phyloP scores from a whole-genome alignment of 2,797 vertebrate genomes.

The Monodelphis domestica region DNA sequence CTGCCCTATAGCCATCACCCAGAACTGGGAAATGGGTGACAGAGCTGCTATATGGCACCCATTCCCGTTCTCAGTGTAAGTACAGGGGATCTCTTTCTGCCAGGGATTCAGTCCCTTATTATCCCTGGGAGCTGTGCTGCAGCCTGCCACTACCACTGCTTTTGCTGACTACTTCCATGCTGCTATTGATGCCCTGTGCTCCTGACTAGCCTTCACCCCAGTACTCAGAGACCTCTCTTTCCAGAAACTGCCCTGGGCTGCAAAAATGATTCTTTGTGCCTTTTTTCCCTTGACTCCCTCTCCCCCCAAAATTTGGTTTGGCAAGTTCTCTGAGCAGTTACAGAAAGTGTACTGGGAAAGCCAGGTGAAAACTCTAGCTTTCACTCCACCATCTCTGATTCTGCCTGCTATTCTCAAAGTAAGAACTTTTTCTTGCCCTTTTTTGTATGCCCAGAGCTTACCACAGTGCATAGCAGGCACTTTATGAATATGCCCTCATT shows the following conservation, averaged over 20 bases:
- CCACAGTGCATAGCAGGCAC: background rate
- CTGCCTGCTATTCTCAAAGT: background rate
- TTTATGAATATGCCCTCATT: background rate
- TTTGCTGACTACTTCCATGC: background rate
- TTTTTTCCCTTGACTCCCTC: background rate
- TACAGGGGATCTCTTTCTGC: background rate
- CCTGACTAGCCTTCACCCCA: background rate
- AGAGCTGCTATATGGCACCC: background rate
- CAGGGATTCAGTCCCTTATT: background rate
- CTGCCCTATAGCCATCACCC: background rate
- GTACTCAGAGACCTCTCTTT: background rate
- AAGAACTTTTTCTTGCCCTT: background rate
- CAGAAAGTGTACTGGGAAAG: background rate
- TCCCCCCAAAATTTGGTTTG: background rate
- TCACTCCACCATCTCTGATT: background rate
- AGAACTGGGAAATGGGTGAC: background rate
- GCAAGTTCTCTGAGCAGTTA: background rate
- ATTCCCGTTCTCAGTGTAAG: background rate
- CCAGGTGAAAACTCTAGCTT: background rate
- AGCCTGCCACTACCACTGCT: background rate
- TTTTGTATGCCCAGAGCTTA: background rate
- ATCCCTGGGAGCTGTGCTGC: background rate
- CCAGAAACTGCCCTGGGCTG: background rate
- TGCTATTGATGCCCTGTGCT: background rate
- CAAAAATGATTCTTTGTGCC: background rate